Base-by-base conservation (phyloP, 2,888 invertebrate species). In the Drosophila suboccidentalis region DNA sequence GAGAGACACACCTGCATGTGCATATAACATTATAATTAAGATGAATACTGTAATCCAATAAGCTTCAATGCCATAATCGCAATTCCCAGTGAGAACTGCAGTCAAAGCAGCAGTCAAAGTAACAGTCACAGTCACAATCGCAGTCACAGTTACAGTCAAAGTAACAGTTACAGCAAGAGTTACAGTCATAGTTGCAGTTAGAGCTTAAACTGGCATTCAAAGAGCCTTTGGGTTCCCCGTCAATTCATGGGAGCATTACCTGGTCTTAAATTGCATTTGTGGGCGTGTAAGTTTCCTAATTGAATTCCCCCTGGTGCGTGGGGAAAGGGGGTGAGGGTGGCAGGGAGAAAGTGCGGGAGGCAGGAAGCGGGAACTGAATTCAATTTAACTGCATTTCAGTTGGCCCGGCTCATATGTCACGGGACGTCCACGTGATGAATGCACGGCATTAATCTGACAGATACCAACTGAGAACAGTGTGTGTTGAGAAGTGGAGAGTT, bases 361-460 rank as follows among this genome's bases (percentile, higher is more conserved):
- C 29, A 69, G 65, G 2, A 11, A 36, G 62, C 39, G 71, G 67
- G 47, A 54, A 49, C 66, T 65, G 64, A 77, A 77, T 65, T 83
- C 71, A 77, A 79, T 79, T 79, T 80, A 64, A 71, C 68, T 71
- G 78, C 71, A 74, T 54, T 77, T 65, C 55, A 64, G 55, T 58
- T 36, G 57, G 63, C 67, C 46, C 8, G 17, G 34, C 50, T 51
- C 65, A 65, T 68, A 49, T 59, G 73, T 73, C 67, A 63, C 54
- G 58, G 47, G 17, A 29, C 62, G 64, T 67, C 69, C 55, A 47
- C 29, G 75, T 85, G 82, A 85, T 82, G 85, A 85, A 82, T 82
- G 82, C 67, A 60, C 49, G 58, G 69, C 80, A 85, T 82, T 82
- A 82, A 85, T 82, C 76, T 76, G 85, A 36, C 80, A 66, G 71